Evolutionary conservation across 2,888 invertebrate species (phyloP).

Genomic region (Drosophila pseudotakahashii): DNA sequence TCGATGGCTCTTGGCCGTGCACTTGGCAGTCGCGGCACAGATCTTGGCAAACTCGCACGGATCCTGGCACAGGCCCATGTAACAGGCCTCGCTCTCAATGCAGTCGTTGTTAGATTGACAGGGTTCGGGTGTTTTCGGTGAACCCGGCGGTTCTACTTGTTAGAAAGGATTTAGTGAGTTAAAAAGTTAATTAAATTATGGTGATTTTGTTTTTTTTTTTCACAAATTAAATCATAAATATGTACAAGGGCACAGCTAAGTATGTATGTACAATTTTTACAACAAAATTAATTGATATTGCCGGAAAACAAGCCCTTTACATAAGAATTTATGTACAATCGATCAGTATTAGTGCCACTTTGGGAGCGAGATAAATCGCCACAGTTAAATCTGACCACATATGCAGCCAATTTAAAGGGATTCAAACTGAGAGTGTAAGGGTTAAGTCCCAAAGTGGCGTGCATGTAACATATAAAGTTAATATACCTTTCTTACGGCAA

Average conservation of each 20-base stretch:
- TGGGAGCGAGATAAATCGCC: conserved; percentile 14
- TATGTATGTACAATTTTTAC: conserved; percentile 30
- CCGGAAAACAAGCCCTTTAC: conserved; percentile 41
- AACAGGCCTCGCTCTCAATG: conserved; percentile 92
- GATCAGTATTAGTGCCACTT: conserved; percentile 21
- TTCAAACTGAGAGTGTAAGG: too few species aligned
- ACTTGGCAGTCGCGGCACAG: conserved; percentile 91
- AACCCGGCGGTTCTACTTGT: conserved; percentile 88
- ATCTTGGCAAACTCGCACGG: conserved; percentile 92
- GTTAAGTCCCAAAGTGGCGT: conserved; percentile 35
- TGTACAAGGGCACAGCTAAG: conserved; percentile 40
- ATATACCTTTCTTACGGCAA: conserved; percentile 85
- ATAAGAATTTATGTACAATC: conserved; percentile 36
- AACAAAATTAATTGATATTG: conserved; percentile 28
- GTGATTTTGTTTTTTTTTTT: background rate
- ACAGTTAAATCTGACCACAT: background rate
- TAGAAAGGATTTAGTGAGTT: conserved; percentile 67
- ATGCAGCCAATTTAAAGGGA: background rate
- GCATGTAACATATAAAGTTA: conserved; percentile 23
- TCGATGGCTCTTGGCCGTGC: conserved; percentile 92
- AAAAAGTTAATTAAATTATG: conserved; percentile 24
- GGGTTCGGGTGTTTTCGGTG: conserved; percentile 90
- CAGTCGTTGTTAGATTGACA: conserved; percentile 94
- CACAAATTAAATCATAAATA: conserved; percentile 16
- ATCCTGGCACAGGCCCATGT: conserved; percentile 92